phyloP scores from a whole-genome alignment of 2,888 invertebrate genomes.

The Eubasilissa splendida region DNA sequence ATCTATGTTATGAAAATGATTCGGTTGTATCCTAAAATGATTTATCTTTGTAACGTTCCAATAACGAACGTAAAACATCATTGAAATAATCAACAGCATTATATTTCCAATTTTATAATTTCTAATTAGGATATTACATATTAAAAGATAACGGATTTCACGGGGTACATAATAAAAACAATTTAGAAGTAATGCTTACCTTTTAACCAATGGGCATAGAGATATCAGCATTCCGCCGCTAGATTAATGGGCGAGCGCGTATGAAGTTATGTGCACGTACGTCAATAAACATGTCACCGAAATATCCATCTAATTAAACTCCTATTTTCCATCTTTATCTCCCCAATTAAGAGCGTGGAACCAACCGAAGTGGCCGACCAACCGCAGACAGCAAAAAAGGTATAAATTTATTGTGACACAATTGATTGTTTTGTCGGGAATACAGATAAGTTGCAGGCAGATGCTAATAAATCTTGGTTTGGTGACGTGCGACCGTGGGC shows the following conservation, averaged over 20 bases:
- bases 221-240: slow-evolving; percentile 54
- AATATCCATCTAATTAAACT: slow-evolving; percentile 58
- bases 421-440: slow-evolving; percentile 56
- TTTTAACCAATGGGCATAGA: slow-evolving; percentile 43
- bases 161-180: neutral
- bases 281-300: slow-evolving; percentile 59
- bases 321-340: slow-evolving; percentile 29
- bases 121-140: no score
- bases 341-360: slow-evolving; percentile 36
- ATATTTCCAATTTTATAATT: no score
- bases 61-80: no score
- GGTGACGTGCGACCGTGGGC: slow-evolving; percentile 46
- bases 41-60: no score
- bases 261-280: slow-evolving; percentile 56
- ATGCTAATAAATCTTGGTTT: slow-evolving; percentile 52
- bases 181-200: slow-evolving; percentile 33
- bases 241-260: slow-evolving; percentile 55
- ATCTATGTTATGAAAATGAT: no score
- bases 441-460: slow-evolving; percentile 41
- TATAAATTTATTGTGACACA: slow-evolving; percentile 54
- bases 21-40: no score
- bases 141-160: no score
- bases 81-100: no score
- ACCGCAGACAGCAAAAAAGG: slow-evolving; percentile 54
- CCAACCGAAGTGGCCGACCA: slow-evolving; percentile 42